Base-by-base conservation (phyloP, 2,888 invertebrate species). In the Sabatieria punctata region DNA sequence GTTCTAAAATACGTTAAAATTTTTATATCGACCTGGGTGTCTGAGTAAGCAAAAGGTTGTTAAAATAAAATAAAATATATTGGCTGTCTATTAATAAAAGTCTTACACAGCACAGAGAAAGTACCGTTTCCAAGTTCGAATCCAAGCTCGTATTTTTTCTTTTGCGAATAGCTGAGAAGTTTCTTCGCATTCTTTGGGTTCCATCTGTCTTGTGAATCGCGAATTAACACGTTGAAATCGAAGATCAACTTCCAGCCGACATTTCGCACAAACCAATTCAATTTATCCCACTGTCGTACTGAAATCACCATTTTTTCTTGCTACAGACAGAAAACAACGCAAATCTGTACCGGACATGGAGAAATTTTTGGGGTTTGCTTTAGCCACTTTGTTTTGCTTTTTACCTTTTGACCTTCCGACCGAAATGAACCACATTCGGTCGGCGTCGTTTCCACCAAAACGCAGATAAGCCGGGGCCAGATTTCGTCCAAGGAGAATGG, bases 51-150 rank as follows among this genome's bases (percentile, higher is more conserved):
- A n/a, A n/a, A n/a, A n/a, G n/a, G n/a, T n/a, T n/a, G n/a, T n/a
- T n/a, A n/a, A n/a, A n/a, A n/a, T n/a, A n/a, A n/a, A n/a, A n/a
- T n/a, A n/a, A n/a, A n/a, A n/a, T n/a, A n/a, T n/a, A n/a, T n/a
- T n/a, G n/a, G n/a, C n/a, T n/a, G n/a, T n/a, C n/a, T n/a, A n/a
- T n/a, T n/a, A n/a, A n/a, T n/a, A n/a, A n/a, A n/a, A n/a, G n/a
- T n/a, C n/a, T n/a, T n/a, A n/a, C n/a, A n/a, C n/a, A n/a, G n/a
- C n/a, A n/a, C n/a, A n/a, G n/a, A n/a, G n/a, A n/a, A n/a, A n/a
- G 30, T 15, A 45, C 44, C 47, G 36, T 47, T 47, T 27, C 46
- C 46, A 4, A 46, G 24, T 19, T 46, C 46, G 25, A 47, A 47
- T 24, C 38, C 41, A 18, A 43, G 27, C n/a, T 33, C 47, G 25